Evolutionary conservation across 1,140 invertebrate species (phyloP), one percentile per base, ranked within the genome.

Genomic region (Nasonia longicornis): DNA sequence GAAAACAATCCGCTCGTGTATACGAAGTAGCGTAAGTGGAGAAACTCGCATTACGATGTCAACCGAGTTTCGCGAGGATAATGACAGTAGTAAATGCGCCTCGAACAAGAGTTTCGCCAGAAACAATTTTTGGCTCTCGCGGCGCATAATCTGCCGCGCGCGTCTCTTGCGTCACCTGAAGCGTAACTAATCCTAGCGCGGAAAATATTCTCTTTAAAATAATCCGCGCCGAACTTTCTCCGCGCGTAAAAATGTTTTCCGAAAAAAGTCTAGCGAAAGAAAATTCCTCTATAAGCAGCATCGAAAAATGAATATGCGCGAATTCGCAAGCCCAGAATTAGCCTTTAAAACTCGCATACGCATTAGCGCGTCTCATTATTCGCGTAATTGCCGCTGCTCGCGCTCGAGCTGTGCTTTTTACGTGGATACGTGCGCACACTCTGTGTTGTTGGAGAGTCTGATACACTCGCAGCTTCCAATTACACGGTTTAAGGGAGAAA

Each of bases 341-440:
- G 42, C 42, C 7, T 73, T 29, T 52, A 52, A 16, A 76, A 76
- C 58, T 77, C 42, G 58, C 63, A 77, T 77, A 58, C 29, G 63
- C 75, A 67, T 77, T 77, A 77, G 76, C 22, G 8, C 66, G 64
- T 69, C 76, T 52, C 38, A 63, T 77, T 69, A 77, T 52, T 69
- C 42, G 16, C 64, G 31, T 77, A 77, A 77, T 69, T 69, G 66
- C 31, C 31, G 0, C 22, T n/a, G 31, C 52, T 64, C 29, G 20
- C 58, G 29, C 52, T 58, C 20, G 52, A 58, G 38, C 52, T 58
- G 38, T 58, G 26, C 29, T 45, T 77, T 38, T 66, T 77, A 16
- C 7, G 1, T 14, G 26, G 1, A 16, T 3, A 7, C 20, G 1
- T 14, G 20, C 14, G 1, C 48, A 16, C 16, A 42, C 35, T 38